phyloP scores from a whole-genome alignment of 2,797 vertebrate genomes.

The Neostethus bicornis region DNA sequence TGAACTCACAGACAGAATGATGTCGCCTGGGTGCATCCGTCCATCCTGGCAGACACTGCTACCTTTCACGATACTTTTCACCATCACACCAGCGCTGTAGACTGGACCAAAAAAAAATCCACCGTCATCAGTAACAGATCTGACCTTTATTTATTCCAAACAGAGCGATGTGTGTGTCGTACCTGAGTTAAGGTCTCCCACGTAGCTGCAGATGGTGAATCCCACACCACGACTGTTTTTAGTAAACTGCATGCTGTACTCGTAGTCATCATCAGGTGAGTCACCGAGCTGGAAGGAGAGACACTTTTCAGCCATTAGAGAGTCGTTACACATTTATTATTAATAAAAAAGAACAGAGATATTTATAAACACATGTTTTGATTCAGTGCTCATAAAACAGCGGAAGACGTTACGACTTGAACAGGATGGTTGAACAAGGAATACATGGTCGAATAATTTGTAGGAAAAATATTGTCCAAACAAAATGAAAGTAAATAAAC shows the following conservation, averaged over 20 bases:
- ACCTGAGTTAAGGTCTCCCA: conserved; percentile 91
- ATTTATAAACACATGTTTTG: no score
- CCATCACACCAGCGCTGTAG: conserved; percentile 89
- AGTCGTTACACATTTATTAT: not conserved
- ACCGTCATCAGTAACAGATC: not conserved
- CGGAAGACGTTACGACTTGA: no score
- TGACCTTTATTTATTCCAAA: not conserved
- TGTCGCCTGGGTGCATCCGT: conserved; percentile 89
- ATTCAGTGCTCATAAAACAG: no score
- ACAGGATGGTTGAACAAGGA: no score
- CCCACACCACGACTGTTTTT: conserved; percentile 91
- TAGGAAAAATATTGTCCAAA: no score
- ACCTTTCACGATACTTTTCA: conserved; percentile 92
- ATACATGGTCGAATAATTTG: no score
- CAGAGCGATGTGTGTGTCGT: conserved; percentile 28
- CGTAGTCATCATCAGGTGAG: conserved; percentile 66
- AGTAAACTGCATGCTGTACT: conserved; percentile 87
- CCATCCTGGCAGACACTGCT: conserved; percentile 90
- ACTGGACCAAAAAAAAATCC: conserved; percentile 33
- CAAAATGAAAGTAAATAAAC: no score
- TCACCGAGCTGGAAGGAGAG: conserved; percentile 65
- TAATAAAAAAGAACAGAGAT: no score
- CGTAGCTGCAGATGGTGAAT: conserved; percentile 90
- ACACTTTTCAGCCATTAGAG: not conserved
- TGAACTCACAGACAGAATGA: conserved; percentile 90